Percentiles rank a stretch among this genome's conserved stretches.
Conservation (phyloP, 2,113 vertebrate species). For the Amphiprion percula region DNA sequence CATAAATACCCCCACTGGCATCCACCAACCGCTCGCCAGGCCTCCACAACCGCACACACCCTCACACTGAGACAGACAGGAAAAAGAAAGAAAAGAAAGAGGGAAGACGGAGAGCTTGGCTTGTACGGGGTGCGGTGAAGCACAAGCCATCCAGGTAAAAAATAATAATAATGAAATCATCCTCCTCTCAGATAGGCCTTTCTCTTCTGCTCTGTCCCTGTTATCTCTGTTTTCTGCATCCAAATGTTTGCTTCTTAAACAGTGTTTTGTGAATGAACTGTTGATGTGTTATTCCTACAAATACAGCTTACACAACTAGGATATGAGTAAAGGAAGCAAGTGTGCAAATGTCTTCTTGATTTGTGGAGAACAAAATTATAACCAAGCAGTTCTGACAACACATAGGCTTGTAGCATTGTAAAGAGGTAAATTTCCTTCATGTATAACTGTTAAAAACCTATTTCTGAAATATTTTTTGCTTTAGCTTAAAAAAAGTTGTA, state of each 20-base stretch:
- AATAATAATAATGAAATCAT: background rate
- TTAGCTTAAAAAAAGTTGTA: background rate
- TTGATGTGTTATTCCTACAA: no score
- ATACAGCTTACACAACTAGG: no score
- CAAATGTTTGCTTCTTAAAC: constrained; percentile 2
- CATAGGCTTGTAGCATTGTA: background rate
- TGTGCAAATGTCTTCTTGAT: constrained; percentile 17
- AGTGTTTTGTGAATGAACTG: background rate
- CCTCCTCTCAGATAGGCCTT: constrained; percentile 1
- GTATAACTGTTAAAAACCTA: background rate
- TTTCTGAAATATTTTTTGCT: background rate
- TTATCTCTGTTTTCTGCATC: constrained; percentile 19
- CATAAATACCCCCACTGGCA: constrained; percentile 88
- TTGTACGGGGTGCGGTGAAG: constrained; percentile 69
- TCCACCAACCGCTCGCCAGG: constrained; percentile 70
- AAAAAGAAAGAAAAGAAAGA: constrained; percentile 61
- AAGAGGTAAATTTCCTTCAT: background rate
- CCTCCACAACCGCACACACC: constrained; percentile 70
- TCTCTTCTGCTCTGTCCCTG: background rate
- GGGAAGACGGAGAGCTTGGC: constrained; percentile 63
- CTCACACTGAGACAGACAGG: constrained; percentile 67
- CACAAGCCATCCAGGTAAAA: constrained; percentile 78
- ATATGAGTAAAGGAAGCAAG: no score
- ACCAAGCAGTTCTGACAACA: background rate
- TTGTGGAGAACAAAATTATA: background rate